Conservation (phyloP, 2,888 invertebrate species). For the Agrotis exclamationis region DNA sequence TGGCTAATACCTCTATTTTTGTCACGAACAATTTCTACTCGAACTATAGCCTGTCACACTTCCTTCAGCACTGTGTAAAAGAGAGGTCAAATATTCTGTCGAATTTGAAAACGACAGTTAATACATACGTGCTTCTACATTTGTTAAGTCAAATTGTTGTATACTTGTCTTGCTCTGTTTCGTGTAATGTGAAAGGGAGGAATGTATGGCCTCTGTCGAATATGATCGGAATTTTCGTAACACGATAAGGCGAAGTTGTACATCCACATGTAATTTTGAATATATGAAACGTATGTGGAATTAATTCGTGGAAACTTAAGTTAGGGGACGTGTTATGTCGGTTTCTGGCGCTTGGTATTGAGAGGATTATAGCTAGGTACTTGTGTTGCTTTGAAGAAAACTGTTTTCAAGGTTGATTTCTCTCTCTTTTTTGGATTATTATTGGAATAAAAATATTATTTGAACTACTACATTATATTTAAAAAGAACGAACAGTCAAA, state of each 20-base stretch:
- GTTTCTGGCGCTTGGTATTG: conserved; percentile 36
- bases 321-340: conserved; percentile 47
- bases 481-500: too few species aligned
- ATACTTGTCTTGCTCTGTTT: conserved; percentile 45
- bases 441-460: conserved; percentile 2
- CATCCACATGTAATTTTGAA: conserved; percentile 57
- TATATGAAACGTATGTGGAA: conserved; percentile 60
- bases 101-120: conserved; percentile 18
- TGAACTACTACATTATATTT: not conserved
- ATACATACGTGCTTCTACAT: conserved; percentile 31
- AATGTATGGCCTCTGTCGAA: conserved; percentile 29
- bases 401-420: conserved; percentile 21
- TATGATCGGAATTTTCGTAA: conserved; percentile 61
- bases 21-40: conserved; percentile 12
- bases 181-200: conserved; percentile 35
- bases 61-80: conserved; percentile 19
- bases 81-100: conserved; percentile 22
- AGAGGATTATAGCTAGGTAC: conserved; percentile 18
- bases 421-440: not conserved
- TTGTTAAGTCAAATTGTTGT: conserved; percentile 30
- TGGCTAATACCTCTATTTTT: conserved; percentile 25
- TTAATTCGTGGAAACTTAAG: conserved; percentile 61
- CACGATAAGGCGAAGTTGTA: conserved; percentile 64
- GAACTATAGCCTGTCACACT: conserved; percentile 29
- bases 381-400: conserved; percentile 13